Conservation (phyloP, 2,888 invertebrate species). For the Nymphalis urticae region DNA sequence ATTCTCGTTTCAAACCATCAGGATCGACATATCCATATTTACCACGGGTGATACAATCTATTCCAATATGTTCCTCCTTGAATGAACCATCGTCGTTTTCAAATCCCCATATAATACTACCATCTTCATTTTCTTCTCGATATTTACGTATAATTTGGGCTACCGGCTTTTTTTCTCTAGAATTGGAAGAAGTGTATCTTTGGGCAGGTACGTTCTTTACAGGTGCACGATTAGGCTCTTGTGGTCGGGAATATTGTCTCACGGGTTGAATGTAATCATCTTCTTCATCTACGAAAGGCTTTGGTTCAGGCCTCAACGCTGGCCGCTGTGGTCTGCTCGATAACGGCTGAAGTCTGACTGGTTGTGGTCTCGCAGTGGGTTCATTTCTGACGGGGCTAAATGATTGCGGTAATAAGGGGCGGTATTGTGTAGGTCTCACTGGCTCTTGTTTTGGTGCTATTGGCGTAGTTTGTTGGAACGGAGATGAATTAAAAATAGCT, state of each 20-base stretch:
- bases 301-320: constrained; percentile 77
- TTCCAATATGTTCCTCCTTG: constrained; percentile 91
- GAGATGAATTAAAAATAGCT: constrained; percentile 67
- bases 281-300: constrained; percentile 73
- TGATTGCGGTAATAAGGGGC: constrained; percentile 68
- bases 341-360: constrained; percentile 71
- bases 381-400: constrained; percentile 70
- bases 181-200: constrained; percentile 65
- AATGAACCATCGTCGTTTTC: constrained; percentile 94
- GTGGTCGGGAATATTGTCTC: constrained; percentile 74
- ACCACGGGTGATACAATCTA: constrained; percentile 88
- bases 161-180: constrained; percentile 85
- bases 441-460: constrained; percentile 65
- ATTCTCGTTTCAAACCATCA: constrained; percentile 90
- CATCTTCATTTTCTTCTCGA: constrained; percentile 89
- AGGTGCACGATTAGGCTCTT: constrained; percentile 65
- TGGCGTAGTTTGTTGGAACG: constrained; percentile 70
- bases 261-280: constrained; percentile 69
- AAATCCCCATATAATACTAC: constrained; percentile 93
- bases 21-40: constrained; percentile 93
- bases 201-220: constrained; percentile 66
- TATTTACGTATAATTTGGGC: constrained; percentile 87
- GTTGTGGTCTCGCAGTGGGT: constrained; percentile 62
- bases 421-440: constrained; percentile 72
- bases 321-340: constrained; percentile 77